Evolutionary conservation across 1,140 invertebrate species (phyloP).

Genomic region (Parapsyche elsis): DNA sequence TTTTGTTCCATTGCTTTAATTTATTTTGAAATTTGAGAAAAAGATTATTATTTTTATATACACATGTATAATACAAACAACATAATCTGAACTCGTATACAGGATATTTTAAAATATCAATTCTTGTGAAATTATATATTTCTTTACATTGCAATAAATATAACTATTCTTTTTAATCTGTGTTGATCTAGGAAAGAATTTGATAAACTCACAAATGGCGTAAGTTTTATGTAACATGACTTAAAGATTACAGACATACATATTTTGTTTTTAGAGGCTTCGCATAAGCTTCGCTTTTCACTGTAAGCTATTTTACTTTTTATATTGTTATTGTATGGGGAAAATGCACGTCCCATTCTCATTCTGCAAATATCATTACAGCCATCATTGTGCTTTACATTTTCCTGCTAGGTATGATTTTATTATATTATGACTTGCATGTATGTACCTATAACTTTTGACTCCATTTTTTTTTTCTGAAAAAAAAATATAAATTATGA

Average conservation of each 20-base stretch:
- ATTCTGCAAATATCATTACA: slow-evolving; percentile 41
- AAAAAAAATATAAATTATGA: no score
- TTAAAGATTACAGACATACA: not conserved
- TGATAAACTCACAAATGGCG: not conserved
- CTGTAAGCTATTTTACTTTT: slow-evolving; percentile 5
- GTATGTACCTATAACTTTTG: no score
- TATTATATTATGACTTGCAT: slow-evolving; percentile 18
- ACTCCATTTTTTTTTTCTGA: no score
- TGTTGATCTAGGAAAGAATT: slow-evolving; percentile 2
- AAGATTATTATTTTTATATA: no score
- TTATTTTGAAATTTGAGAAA: no score
- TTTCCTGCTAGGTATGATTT: slow-evolving; percentile 9
- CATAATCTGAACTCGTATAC: no score
- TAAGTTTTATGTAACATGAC: slow-evolving; percentile 15
- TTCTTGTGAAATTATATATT: not conserved
- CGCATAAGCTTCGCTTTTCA: slow-evolving; percentile 44
- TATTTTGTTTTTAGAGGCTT: slow-evolving; percentile 41
- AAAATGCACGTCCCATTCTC: slow-evolving; percentile 45
- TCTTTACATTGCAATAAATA: not conserved
- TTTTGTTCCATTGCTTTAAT: no score
- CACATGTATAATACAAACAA: no score
- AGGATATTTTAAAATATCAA: no score
- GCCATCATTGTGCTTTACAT: slow-evolving; percentile 35
- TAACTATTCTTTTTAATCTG: not conserved
- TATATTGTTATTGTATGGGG: slow-evolving; percentile 31